Conservation (phyloP, 1,140 invertebrate genomes). For the Heliconius eleuchia region DNA sequence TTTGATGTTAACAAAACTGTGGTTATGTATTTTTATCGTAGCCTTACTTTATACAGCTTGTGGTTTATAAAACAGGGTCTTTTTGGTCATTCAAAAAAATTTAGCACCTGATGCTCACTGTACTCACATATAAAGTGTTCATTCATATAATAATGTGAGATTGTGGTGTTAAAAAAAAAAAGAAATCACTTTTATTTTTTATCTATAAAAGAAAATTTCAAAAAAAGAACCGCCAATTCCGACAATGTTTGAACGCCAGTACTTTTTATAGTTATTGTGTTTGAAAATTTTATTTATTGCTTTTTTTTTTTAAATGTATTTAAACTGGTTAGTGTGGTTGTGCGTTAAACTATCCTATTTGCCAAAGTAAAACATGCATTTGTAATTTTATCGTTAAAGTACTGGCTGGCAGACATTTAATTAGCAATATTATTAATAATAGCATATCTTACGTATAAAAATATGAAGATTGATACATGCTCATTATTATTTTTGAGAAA, state of each 20-base stretch:
- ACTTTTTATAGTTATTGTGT: slow-evolving; percentile 56
- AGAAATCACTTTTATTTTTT: slow-evolving; percentile 68
- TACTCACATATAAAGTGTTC: slow-evolving; percentile 56
- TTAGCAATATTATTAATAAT: slow-evolving; percentile 48
- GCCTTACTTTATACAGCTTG: slow-evolving; percentile 48
- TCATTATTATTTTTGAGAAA: slow-evolving; percentile 40
- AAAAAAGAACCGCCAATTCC: slow-evolving; percentile 43
- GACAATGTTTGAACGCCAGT: slow-evolving; percentile 56
- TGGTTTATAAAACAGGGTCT: slow-evolving; percentile 59
- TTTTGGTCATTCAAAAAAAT: slow-evolving; percentile 63
- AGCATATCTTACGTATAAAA: slow-evolving; percentile 68
- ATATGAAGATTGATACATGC: slow-evolving; percentile 68
- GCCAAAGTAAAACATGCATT: slow-evolving; percentile 76
- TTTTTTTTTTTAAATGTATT: slow-evolving; percentile 47
- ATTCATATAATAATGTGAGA: slow-evolving; percentile 48
- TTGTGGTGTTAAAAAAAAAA: slow-evolving; percentile 46
- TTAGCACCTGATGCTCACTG: slow-evolving; percentile 59
- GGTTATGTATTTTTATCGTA: slow-evolving; percentile 45
- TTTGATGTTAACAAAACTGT: slow-evolving; percentile 31
- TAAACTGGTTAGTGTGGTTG: slow-evolving; percentile 48
- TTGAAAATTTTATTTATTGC: slow-evolving; percentile 61
- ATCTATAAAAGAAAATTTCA: slow-evolving; percentile 68
- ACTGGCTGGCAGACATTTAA: slow-evolving; percentile 60
- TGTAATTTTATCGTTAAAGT: slow-evolving; percentile 62
- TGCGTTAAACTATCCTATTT: slow-evolving; percentile 54